These are phyloP conservation scores for Paelopatides confundens DNA, from an alignment of 53 echinoderm and acorn worm species.

Conservation along the genomic window DNA sequence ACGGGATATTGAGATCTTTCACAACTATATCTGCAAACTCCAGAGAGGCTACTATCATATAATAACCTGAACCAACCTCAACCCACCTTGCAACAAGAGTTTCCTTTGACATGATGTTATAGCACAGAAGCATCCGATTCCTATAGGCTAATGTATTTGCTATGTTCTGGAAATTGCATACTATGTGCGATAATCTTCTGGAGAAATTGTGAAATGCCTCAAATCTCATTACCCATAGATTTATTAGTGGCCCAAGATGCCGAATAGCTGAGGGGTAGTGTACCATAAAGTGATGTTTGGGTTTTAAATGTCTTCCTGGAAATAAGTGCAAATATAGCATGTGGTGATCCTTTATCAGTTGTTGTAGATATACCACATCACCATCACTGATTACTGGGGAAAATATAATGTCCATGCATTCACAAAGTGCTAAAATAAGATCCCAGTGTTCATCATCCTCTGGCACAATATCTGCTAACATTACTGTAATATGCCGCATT, in stretches of 20 bases:
- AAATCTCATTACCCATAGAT: slow-evolving; percentile 63
- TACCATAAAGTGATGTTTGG: slow-evolving; percentile 67
- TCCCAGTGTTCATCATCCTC: slow-evolving; percentile 65
- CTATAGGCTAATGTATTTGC: slow-evolving; percentile 42
- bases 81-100: background rate
- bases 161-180: slow-evolving; percentile 63
- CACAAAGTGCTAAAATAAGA: slow-evolving; percentile 31
- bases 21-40: background rate
- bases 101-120: slow-evolving; percentile 2
- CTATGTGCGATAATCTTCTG: slow-evolving; percentile 46
- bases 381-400: slow-evolving; percentile 45
- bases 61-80: slow-evolving; percentile 20
- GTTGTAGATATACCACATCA: slow-evolving; percentile 47
- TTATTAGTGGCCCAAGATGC: slow-evolving; percentile 41
- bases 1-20: background rate
- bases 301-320: slow-evolving; percentile 60
- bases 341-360: slow-evolving; percentile 66
- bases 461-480: slow-evolving; percentile 55
- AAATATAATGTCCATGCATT: slow-evolving; percentile 56
- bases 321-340: slow-evolving; percentile 58
- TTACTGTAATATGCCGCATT: slow-evolving; percentile 46
- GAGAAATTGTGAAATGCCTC: slow-evolving; percentile 66
- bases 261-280: slow-evolving; percentile 60
- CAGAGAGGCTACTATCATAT: background rate
- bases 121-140: slow-evolving; percentile 29